These are phyloP conservation scores for Pediacus dermestoides DNA, from an alignment of 2,888 invertebrate species.

Conservation along the genomic window DNA sequence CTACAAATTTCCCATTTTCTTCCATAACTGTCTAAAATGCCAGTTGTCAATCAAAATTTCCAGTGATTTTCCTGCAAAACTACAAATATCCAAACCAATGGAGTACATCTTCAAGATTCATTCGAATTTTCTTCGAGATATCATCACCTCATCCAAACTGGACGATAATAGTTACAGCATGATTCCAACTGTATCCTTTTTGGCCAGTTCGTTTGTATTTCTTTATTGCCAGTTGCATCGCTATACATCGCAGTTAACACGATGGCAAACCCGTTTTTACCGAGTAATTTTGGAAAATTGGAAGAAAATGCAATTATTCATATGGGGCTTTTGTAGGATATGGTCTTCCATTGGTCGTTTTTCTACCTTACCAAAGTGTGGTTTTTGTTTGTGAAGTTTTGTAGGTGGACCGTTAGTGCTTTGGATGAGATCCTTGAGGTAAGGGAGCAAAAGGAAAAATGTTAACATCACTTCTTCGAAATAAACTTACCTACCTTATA, in stretches of 20 bases:
- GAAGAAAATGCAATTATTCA: neutral
- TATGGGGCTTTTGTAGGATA: constrained; percentile 30
- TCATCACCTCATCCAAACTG: neutral
- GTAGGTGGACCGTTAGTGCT: constrained; percentile 23
- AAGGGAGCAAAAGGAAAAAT: constrained; percentile 8
- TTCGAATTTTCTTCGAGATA: neutral
- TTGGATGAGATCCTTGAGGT: constrained; percentile 28
- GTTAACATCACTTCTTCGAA: neutral
- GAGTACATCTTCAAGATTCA: too few relatives aligned
- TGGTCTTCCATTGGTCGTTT: constrained; percentile 42
- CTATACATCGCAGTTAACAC: constrained; percentile 24
- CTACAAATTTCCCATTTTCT: too few relatives aligned
- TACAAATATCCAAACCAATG: too few relatives aligned
- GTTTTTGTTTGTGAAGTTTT: constrained; percentile 36
- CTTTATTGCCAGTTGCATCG: constrained; percentile 31
- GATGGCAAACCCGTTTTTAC: constrained; percentile 31
- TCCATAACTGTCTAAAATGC: too few relatives aligned
- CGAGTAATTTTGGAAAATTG: constrained; percentile 26
- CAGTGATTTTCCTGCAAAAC: neutral
- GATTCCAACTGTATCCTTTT: neutral
- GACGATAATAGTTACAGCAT: neutral
- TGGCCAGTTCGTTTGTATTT: constrained; percentile 22
- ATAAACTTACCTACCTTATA: too few relatives aligned
- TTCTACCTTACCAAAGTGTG: constrained; percentile 41
- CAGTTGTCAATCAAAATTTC: constrained; percentile 4